phyloP scores from a whole-genome alignment of 1,140 invertebrate species.

The Pseudobourletiella spinata region DNA sequence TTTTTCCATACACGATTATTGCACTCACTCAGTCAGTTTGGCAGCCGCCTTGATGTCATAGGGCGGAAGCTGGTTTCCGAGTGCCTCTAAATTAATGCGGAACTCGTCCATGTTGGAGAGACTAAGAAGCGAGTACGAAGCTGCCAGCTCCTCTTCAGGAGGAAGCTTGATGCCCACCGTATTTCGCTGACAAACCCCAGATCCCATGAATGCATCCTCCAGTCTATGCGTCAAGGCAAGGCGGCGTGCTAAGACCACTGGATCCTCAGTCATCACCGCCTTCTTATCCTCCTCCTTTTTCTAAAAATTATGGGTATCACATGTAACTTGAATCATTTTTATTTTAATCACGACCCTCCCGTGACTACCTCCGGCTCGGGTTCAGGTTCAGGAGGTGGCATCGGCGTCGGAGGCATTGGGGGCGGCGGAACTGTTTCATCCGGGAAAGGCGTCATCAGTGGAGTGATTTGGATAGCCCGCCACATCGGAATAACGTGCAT shows the following conservation, averaged over 20 bases:
- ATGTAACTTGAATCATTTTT: too few relatives aligned
- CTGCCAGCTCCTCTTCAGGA: background rate
- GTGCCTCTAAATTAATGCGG: constrained; percentile 9
- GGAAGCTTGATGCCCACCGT: constrained; percentile 3
- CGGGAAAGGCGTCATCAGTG: constrained; percentile 24
- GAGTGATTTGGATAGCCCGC: constrained; percentile 23
- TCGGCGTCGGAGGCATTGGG: constrained; percentile 26
- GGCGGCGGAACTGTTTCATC: constrained; percentile 34
- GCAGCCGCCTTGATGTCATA: constrained; percentile 21
- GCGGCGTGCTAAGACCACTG: background rate
- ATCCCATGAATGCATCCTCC: constrained; percentile 19
- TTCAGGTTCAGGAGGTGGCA: constrained; percentile 30
- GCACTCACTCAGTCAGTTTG: too few relatives aligned
- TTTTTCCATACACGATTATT: too few relatives aligned
- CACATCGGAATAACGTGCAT: constrained; percentile 25
- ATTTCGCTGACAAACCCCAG: constrained; percentile 23
- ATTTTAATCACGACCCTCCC: too few relatives aligned
- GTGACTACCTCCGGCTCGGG: background rate
- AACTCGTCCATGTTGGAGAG: constrained; percentile 26
- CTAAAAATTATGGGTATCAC: too few relatives aligned
- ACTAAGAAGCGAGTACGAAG: constrained; percentile 19
- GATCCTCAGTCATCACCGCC: constrained; percentile 15
- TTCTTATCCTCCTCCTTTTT: constrained; percentile 5
- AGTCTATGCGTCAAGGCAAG: constrained; percentile 24
- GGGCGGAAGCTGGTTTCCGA: constrained; percentile 21